Evolutionary conservation across 2,888 invertebrate genomes (phyloP), one percentile per base, ranked within the genome.

Genomic region (Diarsia brunnea): DNA sequence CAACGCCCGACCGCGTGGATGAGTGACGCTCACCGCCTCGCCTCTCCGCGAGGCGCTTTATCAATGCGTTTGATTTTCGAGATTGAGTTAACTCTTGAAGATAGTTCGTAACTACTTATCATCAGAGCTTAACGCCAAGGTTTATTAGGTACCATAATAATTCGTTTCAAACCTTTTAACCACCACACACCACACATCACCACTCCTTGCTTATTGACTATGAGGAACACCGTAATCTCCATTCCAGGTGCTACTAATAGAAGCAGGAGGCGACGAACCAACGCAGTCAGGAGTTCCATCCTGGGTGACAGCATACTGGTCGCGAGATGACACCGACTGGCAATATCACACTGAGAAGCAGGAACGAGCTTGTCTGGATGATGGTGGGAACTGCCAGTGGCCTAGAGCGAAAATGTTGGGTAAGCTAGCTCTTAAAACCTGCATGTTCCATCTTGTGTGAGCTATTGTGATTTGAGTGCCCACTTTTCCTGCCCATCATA

Each of bases 391-490:
- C 0, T 98, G 98, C 89, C 94, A 93, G 24, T 98, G 98, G 98
- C 97, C 98, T 0, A 96, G 98, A 73, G 98, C 97, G 4, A 98
- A 98, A 91, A 97, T 97, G 92, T 95, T 99, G 0, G 99, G 97
- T 96, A 88, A 75, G 72, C 0, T 55, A 60, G 4, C 21, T 5
- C n/a, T 38, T 12, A 16, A 31, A 11, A 21, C 8, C 10, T 61
- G 14, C n/a, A 5, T 61, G 1, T 21, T 38, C 8, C 14, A 63
- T 61, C 14, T n/a, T 21, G 60, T 61, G 21, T 21, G 31, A 31
- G 11, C 7, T 38, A 21, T 7, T 38, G 14, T 24, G 14, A 14
- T 55, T 16, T 24, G 11, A 11, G 7, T 55, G 24, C 14, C 55
- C 7, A 27, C 55, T 27, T 24, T 27, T 12, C 14, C 16, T 16